Conservation (phyloP, 2,888 invertebrate genomes). For the Drosophila mimetica region DNA sequence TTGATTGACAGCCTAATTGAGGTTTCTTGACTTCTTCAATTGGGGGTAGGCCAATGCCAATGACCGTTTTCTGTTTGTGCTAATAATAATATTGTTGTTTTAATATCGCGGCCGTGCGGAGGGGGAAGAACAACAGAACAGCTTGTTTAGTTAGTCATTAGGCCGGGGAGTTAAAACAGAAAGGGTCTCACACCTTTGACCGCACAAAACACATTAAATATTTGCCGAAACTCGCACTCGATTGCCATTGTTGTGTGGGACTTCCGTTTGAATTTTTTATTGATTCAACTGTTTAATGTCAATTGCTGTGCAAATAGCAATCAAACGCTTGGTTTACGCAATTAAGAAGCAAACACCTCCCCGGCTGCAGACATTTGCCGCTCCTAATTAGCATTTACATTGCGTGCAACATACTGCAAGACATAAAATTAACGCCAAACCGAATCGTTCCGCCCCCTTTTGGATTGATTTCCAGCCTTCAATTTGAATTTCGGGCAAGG, state of each 20-base stretch:
- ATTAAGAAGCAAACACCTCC: conserved; percentile 62
- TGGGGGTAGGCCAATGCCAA: conserved; percentile 61
- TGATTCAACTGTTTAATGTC: conserved; percentile 73
- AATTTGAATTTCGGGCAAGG: conserved; percentile 21
- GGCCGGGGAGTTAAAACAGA: conserved; percentile 9
- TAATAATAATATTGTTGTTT: conserved; percentile 67
- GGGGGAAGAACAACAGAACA: conserved; percentile 15
- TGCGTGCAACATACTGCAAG: conserved; percentile 67
- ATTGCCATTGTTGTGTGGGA: conserved; percentile 23
- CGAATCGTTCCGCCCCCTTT: conserved; percentile 17
- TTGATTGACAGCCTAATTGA: conserved; percentile 76
- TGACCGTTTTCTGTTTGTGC: conserved; percentile 55
- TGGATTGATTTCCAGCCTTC: conserved; percentile 7
- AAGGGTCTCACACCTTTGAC: neutral
- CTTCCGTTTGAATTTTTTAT: conserved; percentile 71
- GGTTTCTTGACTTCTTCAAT: conserved; percentile 65
- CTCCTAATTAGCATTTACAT: conserved; percentile 72
- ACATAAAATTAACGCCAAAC: conserved; percentile 64
- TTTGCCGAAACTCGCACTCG: conserved; percentile 67
- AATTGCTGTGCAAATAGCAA: conserved; percentile 75
- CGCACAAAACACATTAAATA: conserved; percentile 56
- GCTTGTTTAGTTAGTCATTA: conserved; percentile 50
- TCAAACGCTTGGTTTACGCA: conserved; percentile 75
- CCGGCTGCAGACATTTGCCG: conserved; percentile 7
- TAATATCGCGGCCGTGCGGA: conserved; percentile 32